Evolutionary conservation across 2,113 vertebrate species (phyloP).

Genomic region (Circaetus gallicus): DNA sequence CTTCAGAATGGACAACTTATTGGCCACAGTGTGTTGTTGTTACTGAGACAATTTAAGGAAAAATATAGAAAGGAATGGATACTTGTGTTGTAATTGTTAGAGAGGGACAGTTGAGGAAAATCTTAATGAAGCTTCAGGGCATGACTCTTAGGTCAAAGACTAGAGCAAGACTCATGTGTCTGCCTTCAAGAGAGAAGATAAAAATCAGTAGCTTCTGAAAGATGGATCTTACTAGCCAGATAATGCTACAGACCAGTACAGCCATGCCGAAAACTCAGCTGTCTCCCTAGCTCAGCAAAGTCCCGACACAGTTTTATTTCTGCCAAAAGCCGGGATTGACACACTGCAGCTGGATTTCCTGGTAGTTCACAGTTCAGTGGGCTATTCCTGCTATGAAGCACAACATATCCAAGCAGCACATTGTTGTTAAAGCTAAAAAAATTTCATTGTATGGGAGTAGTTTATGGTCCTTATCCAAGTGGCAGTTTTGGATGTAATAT

Average conservation of each 20-base stretch:
- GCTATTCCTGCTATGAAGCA: conserved; percentile 59
- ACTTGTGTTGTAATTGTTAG: not conserved
- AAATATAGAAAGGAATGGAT: not conserved
- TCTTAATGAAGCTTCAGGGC: not conserved
- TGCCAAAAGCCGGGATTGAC: not conserved
- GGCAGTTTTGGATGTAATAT: conserved; percentile 58
- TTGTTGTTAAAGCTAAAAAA: conserved; percentile 61
- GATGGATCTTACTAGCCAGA: not conserved
- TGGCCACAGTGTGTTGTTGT: not conserved
- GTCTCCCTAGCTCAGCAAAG: not conserved
- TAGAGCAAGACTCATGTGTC: not conserved
- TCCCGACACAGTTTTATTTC: not conserved
- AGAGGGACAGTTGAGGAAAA: not conserved
- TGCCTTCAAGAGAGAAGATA: not conserved
- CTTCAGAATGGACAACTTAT: not conserved
- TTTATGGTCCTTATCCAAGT: not conserved
- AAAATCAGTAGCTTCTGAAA: not conserved
- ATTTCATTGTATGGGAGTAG: conserved; percentile 60
- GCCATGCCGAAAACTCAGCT: not conserved
- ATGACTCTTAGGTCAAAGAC: not conserved
- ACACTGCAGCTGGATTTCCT: not conserved
- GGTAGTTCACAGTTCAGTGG: not conserved
- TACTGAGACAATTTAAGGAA: not conserved
- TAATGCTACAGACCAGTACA: not conserved
- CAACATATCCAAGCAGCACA: conserved; percentile 71